A percentile compares a stretch with the other conserved stretches of the same genome.
Conservation (phyloP, 2,113 vertebrate species). For the Tragelaphus strepsiceros region DNA sequence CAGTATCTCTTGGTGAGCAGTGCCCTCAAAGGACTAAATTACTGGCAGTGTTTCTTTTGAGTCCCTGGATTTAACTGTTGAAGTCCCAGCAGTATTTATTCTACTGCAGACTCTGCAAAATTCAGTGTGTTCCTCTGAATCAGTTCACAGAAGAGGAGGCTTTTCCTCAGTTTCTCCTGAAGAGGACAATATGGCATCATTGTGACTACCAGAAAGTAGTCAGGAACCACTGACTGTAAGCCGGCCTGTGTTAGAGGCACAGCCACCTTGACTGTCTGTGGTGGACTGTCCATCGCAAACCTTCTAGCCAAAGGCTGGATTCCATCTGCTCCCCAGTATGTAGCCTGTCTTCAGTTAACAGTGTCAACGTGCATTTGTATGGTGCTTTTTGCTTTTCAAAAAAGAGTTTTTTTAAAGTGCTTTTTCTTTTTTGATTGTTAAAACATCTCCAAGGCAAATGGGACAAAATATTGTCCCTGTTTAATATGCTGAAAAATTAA, state of each 20-base stretch:
- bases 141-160: not conserved
- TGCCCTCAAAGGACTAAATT: not conserved
- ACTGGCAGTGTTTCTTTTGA: not conserved
- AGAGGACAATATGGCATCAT: not conserved
- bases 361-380: not conserved
- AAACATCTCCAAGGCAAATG: not conserved
- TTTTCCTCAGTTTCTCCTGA: not conserved
- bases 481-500: not conserved
- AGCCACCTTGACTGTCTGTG: not conserved
- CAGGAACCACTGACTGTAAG: not conserved
- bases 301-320: no score
- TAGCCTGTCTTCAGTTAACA: not conserved
- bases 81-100: not conserved
- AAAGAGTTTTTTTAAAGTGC: not conserved
- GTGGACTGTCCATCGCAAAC: not conserved
- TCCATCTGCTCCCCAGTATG: fast-evolving
- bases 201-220: not conserved
- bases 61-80: not conserved
- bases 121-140: not conserved
- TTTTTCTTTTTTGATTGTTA: not conserved
- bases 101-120: not conserved
- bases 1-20: not conserved
- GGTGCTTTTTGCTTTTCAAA: not conserved
- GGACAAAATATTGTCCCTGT: not conserved
- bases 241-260: not conserved